Evolutionary conservation across 2,797 vertebrate species (phyloP).

Genomic region (Eulemur albifrons): DNA sequence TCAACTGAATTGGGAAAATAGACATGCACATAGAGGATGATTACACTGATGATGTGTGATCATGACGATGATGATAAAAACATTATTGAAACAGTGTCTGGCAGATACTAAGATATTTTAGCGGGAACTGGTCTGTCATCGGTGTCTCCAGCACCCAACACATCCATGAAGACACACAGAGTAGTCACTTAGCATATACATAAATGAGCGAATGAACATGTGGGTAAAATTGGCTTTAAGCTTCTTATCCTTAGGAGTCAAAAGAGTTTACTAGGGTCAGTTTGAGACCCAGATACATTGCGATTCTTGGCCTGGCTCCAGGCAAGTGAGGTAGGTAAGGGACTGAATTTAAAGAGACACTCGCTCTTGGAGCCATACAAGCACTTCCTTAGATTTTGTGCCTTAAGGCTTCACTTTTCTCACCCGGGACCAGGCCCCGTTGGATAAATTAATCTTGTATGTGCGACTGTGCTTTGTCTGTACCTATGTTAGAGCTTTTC

Average conservation of each 20-base stretch:
- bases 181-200: no score
- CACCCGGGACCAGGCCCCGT: fast-evolving
- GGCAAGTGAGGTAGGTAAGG: no score
- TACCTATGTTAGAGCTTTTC: background rate
- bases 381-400: background rate
- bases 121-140: background rate
- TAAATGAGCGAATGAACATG: background rate
- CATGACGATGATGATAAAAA: background rate
- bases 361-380: background rate
- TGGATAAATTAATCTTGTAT: background rate
- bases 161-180: background rate
- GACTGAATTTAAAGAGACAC: background rate
- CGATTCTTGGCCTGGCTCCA: background rate
- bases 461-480: background rate
- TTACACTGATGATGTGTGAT: no score
- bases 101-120: background rate
- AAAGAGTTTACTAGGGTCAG: background rate
- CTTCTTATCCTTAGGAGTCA: background rate
- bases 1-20: background rate
- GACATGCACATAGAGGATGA: background rate
- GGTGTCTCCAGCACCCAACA: background rate
- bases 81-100: background rate
- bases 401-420: background rate
- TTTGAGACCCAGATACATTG: background rate
- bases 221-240: background rate